phyloP scores from a whole-genome alignment of 2,797 vertebrate species.

The Cynopterus sphinx region DNA sequence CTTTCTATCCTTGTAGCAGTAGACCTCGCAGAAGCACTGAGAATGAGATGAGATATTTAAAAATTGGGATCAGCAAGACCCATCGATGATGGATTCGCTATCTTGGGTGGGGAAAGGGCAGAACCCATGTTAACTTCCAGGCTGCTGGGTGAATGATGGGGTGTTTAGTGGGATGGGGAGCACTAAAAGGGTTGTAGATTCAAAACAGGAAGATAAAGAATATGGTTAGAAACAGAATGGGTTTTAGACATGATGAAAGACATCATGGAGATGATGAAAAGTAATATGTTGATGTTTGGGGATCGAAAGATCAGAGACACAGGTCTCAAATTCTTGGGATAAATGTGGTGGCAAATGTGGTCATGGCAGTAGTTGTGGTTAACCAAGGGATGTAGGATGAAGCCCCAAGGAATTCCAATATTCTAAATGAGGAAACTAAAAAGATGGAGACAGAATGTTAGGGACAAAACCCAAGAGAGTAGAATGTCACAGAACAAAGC shows the following conservation, averaged over 20 bases:
- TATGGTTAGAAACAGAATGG: neutral
- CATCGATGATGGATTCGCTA: too few species aligned
- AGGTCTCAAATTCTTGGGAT: neutral
- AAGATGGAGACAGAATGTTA: neutral
- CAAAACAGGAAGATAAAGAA: neutral
- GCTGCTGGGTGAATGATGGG: neutral
- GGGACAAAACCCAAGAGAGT: neutral
- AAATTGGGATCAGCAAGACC: neutral
- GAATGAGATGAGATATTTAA: neutral
- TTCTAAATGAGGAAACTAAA: neutral
- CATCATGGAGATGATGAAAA: neutral
- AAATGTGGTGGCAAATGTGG: neutral
- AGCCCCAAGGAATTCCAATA: neutral
- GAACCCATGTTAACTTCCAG: neutral
- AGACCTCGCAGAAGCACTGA: neutral
- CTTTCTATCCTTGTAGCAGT: neutral
- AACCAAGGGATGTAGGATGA: neutral
- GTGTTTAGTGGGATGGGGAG: neutral
- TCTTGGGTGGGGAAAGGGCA: neutral
- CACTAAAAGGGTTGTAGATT: neutral
- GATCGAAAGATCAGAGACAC: neutral
- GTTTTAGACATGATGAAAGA: neutral
- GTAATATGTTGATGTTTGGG: neutral
- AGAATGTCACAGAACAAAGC: neutral
- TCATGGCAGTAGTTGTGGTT: neutral